Percentiles rank a stretch among this genome's conserved stretches.
Evolutionary conservation across 2,888 invertebrate genomes (phyloP).

Genomic region (Meta bourneti): DNA sequence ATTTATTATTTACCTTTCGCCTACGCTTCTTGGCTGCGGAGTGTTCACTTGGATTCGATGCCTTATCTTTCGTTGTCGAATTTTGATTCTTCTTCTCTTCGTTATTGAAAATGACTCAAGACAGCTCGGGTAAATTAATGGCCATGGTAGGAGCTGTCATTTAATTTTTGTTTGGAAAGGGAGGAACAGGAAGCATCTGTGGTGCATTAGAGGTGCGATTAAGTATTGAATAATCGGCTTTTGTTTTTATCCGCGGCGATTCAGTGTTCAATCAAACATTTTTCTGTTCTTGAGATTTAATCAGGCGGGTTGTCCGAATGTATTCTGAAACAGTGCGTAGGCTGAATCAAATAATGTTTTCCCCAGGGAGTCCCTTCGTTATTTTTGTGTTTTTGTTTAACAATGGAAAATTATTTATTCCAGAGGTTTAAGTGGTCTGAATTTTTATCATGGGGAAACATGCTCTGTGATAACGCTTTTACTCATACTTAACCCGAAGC

Average conservation of each 20-base stretch:
- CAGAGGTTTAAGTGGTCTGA: neutral
- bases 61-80: neutral
- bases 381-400: neutral
- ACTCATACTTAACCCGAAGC: too few relatives aligned
- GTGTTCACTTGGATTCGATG: conserved; percentile 10
- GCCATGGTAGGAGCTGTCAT: neutral
- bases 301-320: neutral
- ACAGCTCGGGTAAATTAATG: conserved; percentile 3
- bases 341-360: neutral
- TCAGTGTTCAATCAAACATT: neutral
- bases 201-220: neutral
- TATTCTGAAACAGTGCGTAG: neutral
- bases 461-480: too few relatives aligned
- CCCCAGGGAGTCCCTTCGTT: neutral
- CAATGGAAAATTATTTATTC: neutral
- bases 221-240: neutral
- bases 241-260: neutral
- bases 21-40: neutral
- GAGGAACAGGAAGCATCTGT: conserved; percentile 8
- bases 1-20: conserved; percentile 60
- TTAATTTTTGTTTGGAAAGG: neutral
- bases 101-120: neutral
- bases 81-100: neutral
- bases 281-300: neutral
- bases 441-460: neutral